Evolutionary conservation across 1,140 invertebrate species (phyloP).

Genomic region (Pomacea maculata): DNA sequence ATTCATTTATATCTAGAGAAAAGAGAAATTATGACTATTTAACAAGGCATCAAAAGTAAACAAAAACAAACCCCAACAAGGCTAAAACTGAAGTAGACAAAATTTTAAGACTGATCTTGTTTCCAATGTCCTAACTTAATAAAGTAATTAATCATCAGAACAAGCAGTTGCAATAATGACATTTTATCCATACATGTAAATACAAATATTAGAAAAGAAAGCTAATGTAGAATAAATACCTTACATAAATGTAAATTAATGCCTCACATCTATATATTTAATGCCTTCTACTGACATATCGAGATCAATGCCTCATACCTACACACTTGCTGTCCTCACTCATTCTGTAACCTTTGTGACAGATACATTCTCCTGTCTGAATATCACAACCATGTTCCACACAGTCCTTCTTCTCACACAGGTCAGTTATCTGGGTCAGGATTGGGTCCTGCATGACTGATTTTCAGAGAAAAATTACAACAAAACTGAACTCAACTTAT

Average conservation of each 20-base stretch:
- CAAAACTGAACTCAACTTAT: neutral
- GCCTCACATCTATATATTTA: conserved; percentile 43
- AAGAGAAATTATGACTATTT: neutral
- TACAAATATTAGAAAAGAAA: too few relatives aligned
- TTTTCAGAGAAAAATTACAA: conserved; percentile 8
- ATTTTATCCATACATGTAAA: too few relatives aligned
- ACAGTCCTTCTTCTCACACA: conserved; percentile 34
- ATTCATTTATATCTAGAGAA: conserved; percentile 55
- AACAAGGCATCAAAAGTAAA: too few relatives aligned
- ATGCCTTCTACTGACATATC: neutral
- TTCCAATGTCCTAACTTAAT: too few relatives aligned
- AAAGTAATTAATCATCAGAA: too few relatives aligned
- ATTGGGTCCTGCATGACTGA: conserved; percentile 43
- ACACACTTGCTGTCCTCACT: conserved; percentile 37
- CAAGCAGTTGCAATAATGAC: too few relatives aligned
- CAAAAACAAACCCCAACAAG: too few relatives aligned
- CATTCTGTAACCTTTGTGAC: conserved; percentile 49
- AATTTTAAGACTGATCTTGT: too few relatives aligned
- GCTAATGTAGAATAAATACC: neutral
- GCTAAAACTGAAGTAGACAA: too few relatives aligned
- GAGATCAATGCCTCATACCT: conserved; percentile 29
- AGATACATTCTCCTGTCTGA: conserved; percentile 48
- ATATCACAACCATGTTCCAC: conserved; percentile 50
- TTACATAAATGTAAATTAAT: neutral
- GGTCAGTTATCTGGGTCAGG: conserved; percentile 19